Evolutionary conservation across 1,140 invertebrate species (phyloP).

Genomic region (Brachionus manjavacas): DNA sequence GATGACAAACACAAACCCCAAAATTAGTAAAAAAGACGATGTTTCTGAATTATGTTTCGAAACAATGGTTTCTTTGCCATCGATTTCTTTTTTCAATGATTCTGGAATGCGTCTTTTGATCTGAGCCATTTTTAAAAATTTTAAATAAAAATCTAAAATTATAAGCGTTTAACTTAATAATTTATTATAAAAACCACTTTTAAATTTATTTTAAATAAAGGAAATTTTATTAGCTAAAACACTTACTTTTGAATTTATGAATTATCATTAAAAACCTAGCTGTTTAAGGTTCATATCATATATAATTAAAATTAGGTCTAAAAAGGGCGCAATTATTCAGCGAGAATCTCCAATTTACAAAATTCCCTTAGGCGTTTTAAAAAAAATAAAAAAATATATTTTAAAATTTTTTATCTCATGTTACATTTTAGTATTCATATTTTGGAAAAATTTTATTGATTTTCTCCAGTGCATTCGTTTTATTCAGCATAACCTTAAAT

Average conservation of each 20-base stretch:
- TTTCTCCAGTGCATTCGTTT: not conserved
- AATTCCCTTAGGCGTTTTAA: too few species aligned
- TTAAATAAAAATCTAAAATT: not conserved
- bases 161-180: not conserved
- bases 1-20: constrained; percentile 20
- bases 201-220: not conserved
- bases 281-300: too few species aligned
- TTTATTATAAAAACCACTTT: not conserved
- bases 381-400: not conserved
- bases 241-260: too few species aligned
- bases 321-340: too few species aligned
- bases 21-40: constrained; percentile 6
- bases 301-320: too few species aligned
- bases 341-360: too few species aligned
- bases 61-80: not conserved
- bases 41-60: not conserved
- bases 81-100: not conserved
- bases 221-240: not conserved
- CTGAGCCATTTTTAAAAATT: constrained; percentile 1
- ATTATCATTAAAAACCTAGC: too few species aligned
- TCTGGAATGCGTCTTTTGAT: not conserved
- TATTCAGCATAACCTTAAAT: not conserved
- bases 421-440: not conserved
- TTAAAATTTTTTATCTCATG: not conserved
- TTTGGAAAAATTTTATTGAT: not conserved